phyloP scores from a whole-genome alignment of 2,113 vertebrate genomes.

The Lophius piscatorius region DNA sequence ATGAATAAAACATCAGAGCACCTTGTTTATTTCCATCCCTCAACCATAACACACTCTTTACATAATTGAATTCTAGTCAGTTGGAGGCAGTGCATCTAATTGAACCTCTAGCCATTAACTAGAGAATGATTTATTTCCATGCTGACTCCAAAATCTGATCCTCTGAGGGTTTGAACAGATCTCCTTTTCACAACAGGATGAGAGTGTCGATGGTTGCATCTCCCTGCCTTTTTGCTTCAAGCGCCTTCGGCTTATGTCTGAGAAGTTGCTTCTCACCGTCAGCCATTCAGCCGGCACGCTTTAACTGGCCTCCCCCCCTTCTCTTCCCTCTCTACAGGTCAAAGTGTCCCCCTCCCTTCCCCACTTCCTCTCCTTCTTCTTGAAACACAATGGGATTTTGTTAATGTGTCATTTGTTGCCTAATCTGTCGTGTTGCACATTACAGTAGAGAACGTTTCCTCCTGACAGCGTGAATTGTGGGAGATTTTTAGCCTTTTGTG shows the following conservation, averaged over 20 bases:
- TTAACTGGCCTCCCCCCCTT: constrained; percentile 46
- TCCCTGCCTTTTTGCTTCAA: no score
- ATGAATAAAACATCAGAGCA: constrained; percentile 77
- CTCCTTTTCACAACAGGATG: background rate
- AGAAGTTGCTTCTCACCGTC: constrained; percentile 45
- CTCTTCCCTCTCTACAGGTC: constrained; percentile 16
- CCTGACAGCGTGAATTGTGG: constrained; percentile 30
- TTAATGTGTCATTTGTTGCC: constrained; percentile 52
- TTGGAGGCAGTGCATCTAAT: constrained; percentile 68
- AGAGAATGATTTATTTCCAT: constrained; percentile 67
- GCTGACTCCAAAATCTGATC: constrained; percentile 42
- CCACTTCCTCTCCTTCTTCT: constrained; percentile 28
- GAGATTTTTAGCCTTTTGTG: constrained; percentile 49
- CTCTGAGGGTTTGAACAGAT: constrained; percentile 3
- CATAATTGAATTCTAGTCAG: constrained; percentile 69
- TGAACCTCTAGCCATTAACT: constrained; percentile 54
- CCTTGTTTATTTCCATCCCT: constrained; percentile 76
- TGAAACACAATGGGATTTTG: constrained; percentile 57
- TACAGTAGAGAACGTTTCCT: constrained; percentile 18
- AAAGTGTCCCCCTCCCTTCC: background rate
- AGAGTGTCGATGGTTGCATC: no score
- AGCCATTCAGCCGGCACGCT: constrained; percentile 68
- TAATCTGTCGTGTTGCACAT: constrained; percentile 44
- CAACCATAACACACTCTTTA: constrained; percentile 70
- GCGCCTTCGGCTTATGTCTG: constrained; percentile 18